Evolutionary conservation across 2,797 vertebrate species (phyloP).

Genomic region (Danio jaintianensis): DNA sequence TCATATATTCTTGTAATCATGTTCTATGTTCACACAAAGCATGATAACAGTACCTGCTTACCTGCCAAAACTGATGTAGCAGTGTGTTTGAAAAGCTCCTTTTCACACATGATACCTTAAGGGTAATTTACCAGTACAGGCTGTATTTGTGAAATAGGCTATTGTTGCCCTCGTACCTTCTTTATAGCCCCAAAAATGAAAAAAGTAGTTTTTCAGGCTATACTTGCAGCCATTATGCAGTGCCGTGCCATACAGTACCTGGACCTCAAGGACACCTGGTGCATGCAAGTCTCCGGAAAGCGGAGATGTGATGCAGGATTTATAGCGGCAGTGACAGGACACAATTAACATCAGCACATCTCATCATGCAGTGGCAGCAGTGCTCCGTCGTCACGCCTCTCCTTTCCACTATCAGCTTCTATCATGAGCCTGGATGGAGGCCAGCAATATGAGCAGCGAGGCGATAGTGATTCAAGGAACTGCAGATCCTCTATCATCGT

Average conservation of each 20-base stretch:
- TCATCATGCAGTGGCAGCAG: conserved; percentile 32
- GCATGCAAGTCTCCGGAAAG: not conserved
- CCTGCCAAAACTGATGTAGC: no score
- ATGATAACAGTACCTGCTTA: no score
- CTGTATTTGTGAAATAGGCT: no score
- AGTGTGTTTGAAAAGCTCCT: no score
- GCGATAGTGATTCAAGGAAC: conserved; percentile 23
- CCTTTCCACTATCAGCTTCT: conserved; percentile 23
- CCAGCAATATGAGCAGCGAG: conserved; percentile 9
- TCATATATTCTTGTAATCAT: no score
- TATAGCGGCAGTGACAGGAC: conserved; percentile 31
- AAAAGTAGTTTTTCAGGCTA: no score
- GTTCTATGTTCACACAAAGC: no score
- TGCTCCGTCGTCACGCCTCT: conserved; percentile 10
- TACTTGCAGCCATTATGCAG: not conserved
- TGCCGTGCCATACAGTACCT: not conserved
- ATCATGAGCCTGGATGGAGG: conserved; percentile 14
- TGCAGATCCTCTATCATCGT: conserved; percentile 34
- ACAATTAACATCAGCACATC: conserved; percentile 43
- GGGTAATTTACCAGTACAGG: no score
- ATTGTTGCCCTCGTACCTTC: no score
- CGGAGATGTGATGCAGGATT: conserved; percentile 14
- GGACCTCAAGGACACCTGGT: conserved; percentile 23
- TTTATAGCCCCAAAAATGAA: no score
- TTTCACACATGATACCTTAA: no score